A percentile compares a stretch with the other conserved stretches of the same genome.
phyloP scores from a whole-genome alignment of 1,140 invertebrate species.

The Aricia agestis region DNA sequence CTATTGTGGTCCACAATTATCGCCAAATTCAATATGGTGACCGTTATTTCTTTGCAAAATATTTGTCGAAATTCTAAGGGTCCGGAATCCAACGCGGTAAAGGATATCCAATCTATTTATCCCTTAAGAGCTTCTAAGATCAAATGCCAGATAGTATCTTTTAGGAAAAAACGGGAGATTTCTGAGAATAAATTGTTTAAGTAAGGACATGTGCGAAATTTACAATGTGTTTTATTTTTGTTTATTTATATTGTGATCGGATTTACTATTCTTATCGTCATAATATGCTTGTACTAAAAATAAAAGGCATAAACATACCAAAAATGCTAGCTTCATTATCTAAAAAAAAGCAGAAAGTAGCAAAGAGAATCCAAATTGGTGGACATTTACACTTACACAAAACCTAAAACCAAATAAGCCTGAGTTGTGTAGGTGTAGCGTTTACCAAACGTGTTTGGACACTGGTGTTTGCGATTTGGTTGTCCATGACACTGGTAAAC shows the following conservation, averaged over 20 bases:
- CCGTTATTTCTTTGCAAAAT: conserved; percentile 1
- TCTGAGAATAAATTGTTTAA: background rate
- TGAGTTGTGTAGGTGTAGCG: background rate
- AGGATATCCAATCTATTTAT: conserved; percentile 5
- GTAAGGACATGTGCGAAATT: background rate
- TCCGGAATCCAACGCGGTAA: background rate
- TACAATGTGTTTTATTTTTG: too few relatives aligned
- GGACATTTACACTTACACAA: background rate
- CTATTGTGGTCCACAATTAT: background rate
- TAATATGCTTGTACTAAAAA: too few relatives aligned
- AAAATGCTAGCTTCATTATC: too few relatives aligned
- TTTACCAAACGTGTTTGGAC: background rate
- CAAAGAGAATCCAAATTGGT: background rate
- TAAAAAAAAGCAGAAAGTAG: background rate
- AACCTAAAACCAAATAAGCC: background rate
- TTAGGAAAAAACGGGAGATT: background rate
- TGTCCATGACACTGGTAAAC: background rate
- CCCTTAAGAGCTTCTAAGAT: conserved; percentile 4
- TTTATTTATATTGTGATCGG: background rate
- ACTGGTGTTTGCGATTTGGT: background rate
- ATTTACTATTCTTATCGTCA: too few relatives aligned
- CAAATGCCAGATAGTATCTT: conserved; percentile 1
- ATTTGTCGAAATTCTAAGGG: background rate
- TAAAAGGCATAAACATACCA: too few relatives aligned
- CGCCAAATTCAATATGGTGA: background rate